phyloP scores from a whole-genome alignment of 2,888 invertebrate species.

The Odontomyia ornata region DNA sequence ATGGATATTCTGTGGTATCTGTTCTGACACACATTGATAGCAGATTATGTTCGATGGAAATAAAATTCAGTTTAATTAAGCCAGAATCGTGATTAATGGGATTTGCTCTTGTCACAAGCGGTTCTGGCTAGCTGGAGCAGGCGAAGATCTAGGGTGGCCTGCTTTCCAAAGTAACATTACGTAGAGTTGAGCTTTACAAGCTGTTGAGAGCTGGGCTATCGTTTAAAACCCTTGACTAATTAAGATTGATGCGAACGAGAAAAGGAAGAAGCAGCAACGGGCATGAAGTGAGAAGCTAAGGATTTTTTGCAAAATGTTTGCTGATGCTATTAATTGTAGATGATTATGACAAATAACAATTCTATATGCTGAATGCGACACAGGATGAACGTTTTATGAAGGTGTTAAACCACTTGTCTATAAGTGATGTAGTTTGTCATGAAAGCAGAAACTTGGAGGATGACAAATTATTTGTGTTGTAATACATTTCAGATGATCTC shows the following conservation, averaged over 20 bases:
- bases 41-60: constrained; percentile 18
- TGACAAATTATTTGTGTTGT: too few species aligned
- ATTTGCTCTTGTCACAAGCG: not conserved
- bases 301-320: not conserved
- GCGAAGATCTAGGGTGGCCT: not conserved
- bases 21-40: not conserved
- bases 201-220: not conserved
- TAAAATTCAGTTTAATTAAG: not conserved
- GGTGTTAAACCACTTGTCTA: too few species aligned
- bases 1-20: too few species aligned
- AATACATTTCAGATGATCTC: too few species aligned
- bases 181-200: not conserved
- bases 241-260: constrained; percentile 11
- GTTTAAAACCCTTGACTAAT: not conserved
- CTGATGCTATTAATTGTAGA: too few species aligned
- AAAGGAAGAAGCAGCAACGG: not conserved
- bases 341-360: too few species aligned
- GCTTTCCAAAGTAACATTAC: too few species aligned
- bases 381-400: too few species aligned
- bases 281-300: not conserved
- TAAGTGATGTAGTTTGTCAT: too few species aligned
- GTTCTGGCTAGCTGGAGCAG: not conserved
- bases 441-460: too few species aligned
- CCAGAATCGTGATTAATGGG: not conserved
- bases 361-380: too few species aligned